Base-by-base conservation (phyloP, 2,797 vertebrate genomes). In the Bryconaethiops microstoma region DNA sequence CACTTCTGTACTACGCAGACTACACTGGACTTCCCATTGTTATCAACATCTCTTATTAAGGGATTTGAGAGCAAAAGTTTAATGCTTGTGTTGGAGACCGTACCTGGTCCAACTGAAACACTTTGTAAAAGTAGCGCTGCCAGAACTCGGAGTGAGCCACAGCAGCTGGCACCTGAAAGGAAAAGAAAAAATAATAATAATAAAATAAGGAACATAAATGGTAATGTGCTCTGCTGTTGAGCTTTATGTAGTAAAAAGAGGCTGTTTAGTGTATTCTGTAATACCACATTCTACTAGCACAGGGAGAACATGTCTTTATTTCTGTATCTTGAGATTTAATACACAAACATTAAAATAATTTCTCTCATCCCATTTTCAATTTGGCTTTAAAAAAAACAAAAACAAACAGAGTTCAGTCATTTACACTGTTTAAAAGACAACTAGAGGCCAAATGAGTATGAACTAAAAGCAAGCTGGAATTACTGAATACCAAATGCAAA, bases 121-220 rank as follows among this genome's bases (percentile, higher is more conserved):
- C 92, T 93, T 95, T 99, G 90, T 98, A 99, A 92, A 99, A 99
- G 92, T 99, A 99, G 12, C 98, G 95, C 88, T 98, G 97, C 98
- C 98, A 99, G 88, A 99, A 99, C 69, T 99, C 98, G 0, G 94
- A 92, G 86, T 99, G 98, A 75, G 97, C 93, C 77, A 99, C 98
- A 16, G 98, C 97, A 79, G 92, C 96, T 17, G 96, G 97, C 21
- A 97, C 97, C 97, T 98, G 86, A 39, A 29, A 48, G 35, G 63
- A 62, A 16, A 74, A 72, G 19, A 63, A 19, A 73, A 74, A 9
- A 42, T 50, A 52, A n/a, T n/a, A n/a, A n/a, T n/a, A 76, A 40
- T 2, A 35, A 68, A 42, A 12, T 76, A 39, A 63, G 35, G 2
- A 4, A 78, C 1, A 10, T 10, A 21, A 21, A 57, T 9, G n/a